Base-by-base conservation (phyloP, 2,797 vertebrate genomes). In the Tenualosa ilisha region DNA sequence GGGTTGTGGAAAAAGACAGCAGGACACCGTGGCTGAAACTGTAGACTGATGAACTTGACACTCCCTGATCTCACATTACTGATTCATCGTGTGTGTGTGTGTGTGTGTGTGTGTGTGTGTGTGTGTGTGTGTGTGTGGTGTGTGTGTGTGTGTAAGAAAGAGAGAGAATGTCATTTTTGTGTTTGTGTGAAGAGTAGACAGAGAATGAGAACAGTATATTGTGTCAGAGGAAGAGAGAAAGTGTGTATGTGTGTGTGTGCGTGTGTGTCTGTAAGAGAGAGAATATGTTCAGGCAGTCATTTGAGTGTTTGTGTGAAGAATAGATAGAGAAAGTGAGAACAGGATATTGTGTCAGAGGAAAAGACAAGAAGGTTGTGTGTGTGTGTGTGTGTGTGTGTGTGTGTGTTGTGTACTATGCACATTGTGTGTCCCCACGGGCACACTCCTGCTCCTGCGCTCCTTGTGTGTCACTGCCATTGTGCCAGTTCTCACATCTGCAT, bases 401-500 rank as follows among this genome's bases (percentile, higher is more conserved):
- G 84, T 43, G 83, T 83, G 89, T 31, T 46, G 50, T 82, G 51
- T 83, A 6, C 61, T 61, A 61, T 61, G 4, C 56, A 61, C 56
- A 61, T 61, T 61, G 56, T 61, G 56, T 65, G 61, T 65, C 9
- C 63, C 63, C n/a, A 9, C 26, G 72, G 65, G 75, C 50, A 82
- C 24, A 37, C 8, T 53, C n/a, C n/a, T n/a, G n/a, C n/a, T n/a
- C n/a, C 65, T 53, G 54, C 31, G 12, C 82, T 43, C 86, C 86
- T 82, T 72, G 87, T 85, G 61, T 84, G 83, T 84, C 85, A 84
- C 37, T 63, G 24, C 54, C 9, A 84, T 68, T 37, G 11, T 88
- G 90, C 91, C 90, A 90, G 85, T 85, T 54, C 8, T 53, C 89
- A 92, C 91, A 91, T 92, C 86, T 93, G 90, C 56, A 87, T 86